Evolutionary conservation across 2,888 invertebrate species (phyloP), one percentile per base, ranked within the genome.

Genomic region (Dioctria linearis): DNA sequence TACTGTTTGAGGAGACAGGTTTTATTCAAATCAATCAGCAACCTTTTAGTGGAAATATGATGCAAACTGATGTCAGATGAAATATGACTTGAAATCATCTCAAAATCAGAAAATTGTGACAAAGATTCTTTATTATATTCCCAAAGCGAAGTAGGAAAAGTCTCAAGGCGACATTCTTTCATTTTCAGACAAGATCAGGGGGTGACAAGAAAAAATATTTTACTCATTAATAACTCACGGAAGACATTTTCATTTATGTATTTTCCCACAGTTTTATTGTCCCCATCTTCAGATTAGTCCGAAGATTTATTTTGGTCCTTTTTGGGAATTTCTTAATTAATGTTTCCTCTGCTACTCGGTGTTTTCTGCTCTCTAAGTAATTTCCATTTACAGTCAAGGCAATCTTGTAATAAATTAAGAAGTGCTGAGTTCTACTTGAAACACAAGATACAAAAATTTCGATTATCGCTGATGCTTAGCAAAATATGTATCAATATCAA

Each of bases 191-290:
- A 59, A 76, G 80, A 80, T 80, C 80, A 80, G 51, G 76, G 49
- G 69, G 78, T 78, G 80, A 80, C 80, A 80, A 49, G 78, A 61
- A 80, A 69, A 80, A 80, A 80, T 80, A 80, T 80, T 69, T 80
- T 69, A 80, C 80, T 80, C 80, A 80, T 80, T 80, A 80, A 80
- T 80, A 78, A 78, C 80, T 78, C 67, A 80, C 61, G 69, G 40
- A 63, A 80, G 61, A 69, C 78, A 61, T 78, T 80, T 80, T 78
- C 80, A 78, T 80, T 76, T 25, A 25, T 25, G 2, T 80, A 78
- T 54, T 65, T 78, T 54, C 59, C 67, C 66, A 67, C 61, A 46
- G 57, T 80, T 80, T 80, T 42, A 80, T 80, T 80, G 67, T 80
- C 78, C 76, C 76, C 78, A 78, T 80, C 69, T 69, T 78, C 67